Conservation (phyloP, 1,140 invertebrate genomes). For the Dendrolimus punctatus region DNA sequence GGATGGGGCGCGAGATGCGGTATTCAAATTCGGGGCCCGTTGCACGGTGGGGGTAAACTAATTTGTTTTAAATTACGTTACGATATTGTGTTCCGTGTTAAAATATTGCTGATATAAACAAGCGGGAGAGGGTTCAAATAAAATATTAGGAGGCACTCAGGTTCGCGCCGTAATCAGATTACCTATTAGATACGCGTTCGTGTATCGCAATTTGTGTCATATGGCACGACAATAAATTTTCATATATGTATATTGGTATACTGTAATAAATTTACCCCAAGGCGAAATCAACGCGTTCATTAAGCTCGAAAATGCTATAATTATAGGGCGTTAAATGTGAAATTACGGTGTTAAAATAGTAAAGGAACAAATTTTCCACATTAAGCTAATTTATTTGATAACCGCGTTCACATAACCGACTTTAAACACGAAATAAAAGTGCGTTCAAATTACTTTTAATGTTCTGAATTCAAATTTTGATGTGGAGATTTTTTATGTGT, state of each 20-base stretch:
- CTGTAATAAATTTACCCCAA: not conserved
- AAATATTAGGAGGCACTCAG: slow-evolving; percentile 39
- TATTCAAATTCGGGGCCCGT: slow-evolving; percentile 61
- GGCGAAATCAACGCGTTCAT: not conserved
- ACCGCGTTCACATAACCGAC: not conserved
- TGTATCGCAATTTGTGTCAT: slow-evolving; percentile 11
- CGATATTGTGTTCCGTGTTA: slow-evolving; percentile 60
- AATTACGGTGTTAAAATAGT: slow-evolving; percentile 1
- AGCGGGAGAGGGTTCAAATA: slow-evolving; percentile 46
- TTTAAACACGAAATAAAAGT: not conserved
- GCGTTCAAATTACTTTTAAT: no score
- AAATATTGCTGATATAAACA: slow-evolving; percentile 62
- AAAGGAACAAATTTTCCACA: slow-evolving; percentile 1
- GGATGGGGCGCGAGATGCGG: slow-evolving; percentile 50
- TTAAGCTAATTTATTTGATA: slow-evolving; percentile 3
- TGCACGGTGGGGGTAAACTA: slow-evolving; percentile 55
- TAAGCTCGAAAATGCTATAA: not conserved
- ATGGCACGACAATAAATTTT: not conserved
- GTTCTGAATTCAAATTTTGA: no score
- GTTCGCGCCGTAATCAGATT: slow-evolving; percentile 34
- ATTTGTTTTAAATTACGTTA: slow-evolving; percentile 71
- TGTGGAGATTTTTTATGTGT: no score
- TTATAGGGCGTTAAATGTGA: not conserved
- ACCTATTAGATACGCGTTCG: slow-evolving; percentile 26
- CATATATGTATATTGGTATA: not conserved